Base-by-base conservation (phyloP, 1,140 invertebrate species). In the Drosophila oshimai region DNA sequence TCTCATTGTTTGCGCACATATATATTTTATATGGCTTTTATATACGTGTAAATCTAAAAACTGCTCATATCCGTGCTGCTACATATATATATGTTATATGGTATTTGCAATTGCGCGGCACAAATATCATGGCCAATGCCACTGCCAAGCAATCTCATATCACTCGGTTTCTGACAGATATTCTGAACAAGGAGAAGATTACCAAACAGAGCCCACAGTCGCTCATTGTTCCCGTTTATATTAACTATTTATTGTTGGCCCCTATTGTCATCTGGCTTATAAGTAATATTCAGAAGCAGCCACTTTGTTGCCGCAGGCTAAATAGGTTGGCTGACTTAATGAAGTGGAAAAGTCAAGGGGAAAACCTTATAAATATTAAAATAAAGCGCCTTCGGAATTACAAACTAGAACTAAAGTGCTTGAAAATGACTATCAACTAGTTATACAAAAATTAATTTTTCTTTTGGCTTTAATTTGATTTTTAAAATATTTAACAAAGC, bases 41-140 rank as follows among this genome's bases (percentile, higher is more conserved):
- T 55, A 65, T 65, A 34, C 39, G 46, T 84, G 69, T 86, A 86
- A 80, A 84, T 86, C 80, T 84, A 86, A 86, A 74, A 84, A 86
- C 75, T 86, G 71, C 74, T 86, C 70, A 84, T 84, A 86, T 84
- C 65, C 73, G 49, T 15, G 33, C 51, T 31, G 24, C 34, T 44
- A 62, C 54, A 61, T 17, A 47, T 28, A 17, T 28, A 47, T 22
- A 51, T 42, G n/a, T n/a, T n/a, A n/a, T 57, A 33, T 61, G 34
- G 53, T 75, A 83, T 83, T 78, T 78, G 69, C 69, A 74, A 79
- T 68, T 86, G 64, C 80, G 73, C 51, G 58, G 64, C 60, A 74
- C 33, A 86, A 84, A 79, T 80, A 80, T 86, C 71, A 75, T 84
- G 86, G 79, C 79, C 77, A 79, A 86, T 86, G 79, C 74, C 57